Conservation (phyloP, 2,797 vertebrate genomes). For the Zenarchopterus dispar region DNA sequence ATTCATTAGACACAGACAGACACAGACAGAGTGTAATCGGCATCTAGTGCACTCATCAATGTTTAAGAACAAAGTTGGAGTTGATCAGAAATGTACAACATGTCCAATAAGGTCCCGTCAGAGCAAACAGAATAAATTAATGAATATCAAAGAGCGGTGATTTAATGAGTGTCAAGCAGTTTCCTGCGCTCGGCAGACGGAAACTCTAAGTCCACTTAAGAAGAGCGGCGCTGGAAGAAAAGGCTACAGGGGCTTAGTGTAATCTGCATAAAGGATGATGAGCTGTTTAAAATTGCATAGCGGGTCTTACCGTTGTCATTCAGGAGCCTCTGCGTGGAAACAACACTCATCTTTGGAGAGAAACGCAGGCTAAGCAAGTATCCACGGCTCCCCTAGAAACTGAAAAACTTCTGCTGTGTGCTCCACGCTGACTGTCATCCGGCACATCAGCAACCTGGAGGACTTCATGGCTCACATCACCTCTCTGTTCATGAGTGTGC, state of each 20-base stretch:
- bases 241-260: conserved; percentile 67
- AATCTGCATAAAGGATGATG: conserved; percentile 64
- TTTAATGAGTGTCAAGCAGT: conserved; percentile 59
- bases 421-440: not conserved
- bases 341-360: conserved; percentile 39
- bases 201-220: conserved; percentile 63
- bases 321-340: conserved; percentile 35
- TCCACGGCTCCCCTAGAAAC: conserved; percentile 12
- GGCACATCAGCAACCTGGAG: conserved; percentile 3
- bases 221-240: conserved; percentile 51
- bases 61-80: conserved; percentile 44
- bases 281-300: conserved; percentile 73
- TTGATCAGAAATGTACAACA: conserved; percentile 52
- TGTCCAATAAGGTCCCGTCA: conserved; percentile 46
- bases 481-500: conserved; percentile 22
- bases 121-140: conserved; percentile 60
- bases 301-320: conserved; percentile 68
- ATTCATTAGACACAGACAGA: conserved; percentile 28
- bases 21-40: conserved; percentile 48
- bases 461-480: conserved; percentile 30
- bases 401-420: not conserved
- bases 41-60: conserved; percentile 54
- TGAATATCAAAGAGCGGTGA: conserved; percentile 65
- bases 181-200: conserved; percentile 27
- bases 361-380: conserved; percentile 33